Conservation (phyloP, 2,797 vertebrate species). For the Oryzias dopingdopingensis region DNA sequence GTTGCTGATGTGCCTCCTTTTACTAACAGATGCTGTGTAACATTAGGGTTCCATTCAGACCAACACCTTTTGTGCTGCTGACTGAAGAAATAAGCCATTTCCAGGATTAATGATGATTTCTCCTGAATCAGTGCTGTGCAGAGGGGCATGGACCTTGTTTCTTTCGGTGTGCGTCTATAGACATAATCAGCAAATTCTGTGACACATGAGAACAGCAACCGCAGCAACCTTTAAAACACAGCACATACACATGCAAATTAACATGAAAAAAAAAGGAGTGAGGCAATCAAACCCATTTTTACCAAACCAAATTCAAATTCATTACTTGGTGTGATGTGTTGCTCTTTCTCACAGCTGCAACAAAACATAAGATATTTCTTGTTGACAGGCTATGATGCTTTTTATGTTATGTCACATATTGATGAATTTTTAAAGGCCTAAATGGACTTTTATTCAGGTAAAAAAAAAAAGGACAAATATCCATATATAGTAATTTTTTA, state of each 20-base stretch:
- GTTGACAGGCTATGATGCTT: too few relatives aligned
- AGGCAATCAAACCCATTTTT: neutral
- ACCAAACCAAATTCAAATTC: neutral
- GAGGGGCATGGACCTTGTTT: neutral
- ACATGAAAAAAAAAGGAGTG: neutral
- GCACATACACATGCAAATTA: neutral
- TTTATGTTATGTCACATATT: too few relatives aligned
- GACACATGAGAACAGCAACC: neutral
- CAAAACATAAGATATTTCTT: too few relatives aligned
- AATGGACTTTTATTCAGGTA: too few relatives aligned
- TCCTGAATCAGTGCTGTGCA: constrained; percentile 5
- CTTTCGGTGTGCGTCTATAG: neutral
- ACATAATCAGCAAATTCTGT: neutral
- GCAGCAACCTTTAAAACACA: neutral
- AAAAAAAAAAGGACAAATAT: too few relatives aligned
- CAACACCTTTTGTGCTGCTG: constrained; percentile 3
- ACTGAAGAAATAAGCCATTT: neutral
- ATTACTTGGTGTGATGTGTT: too few relatives aligned
- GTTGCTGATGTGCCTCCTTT: too few relatives aligned
- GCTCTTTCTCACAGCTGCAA: too few relatives aligned
- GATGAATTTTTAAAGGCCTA: too few relatives aligned
- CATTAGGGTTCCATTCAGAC: neutral
- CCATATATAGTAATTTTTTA: too few relatives aligned
- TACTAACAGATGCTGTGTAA: neutral
- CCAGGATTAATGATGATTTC: constrained; percentile 5